Base-by-base conservation (phyloP, 2,113 vertebrate species). In the Ceuthmochares aereus region DNA sequence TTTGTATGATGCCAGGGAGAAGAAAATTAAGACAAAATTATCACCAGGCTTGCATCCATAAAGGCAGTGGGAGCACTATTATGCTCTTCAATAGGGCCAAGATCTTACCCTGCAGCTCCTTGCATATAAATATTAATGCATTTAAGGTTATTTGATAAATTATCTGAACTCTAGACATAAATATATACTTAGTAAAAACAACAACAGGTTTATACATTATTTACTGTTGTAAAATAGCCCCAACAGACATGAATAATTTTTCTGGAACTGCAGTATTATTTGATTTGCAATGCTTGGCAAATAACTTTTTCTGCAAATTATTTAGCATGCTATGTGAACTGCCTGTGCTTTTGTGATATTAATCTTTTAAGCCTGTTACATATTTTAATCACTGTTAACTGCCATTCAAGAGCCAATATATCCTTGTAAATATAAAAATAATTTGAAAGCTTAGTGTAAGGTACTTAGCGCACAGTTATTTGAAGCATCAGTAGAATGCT, bases 271-370 rank as follows among this genome's bases (percentile, higher is more conserved):
- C 49, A 83, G 59, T 55, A 62, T 55, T 64, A 78, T 82, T 92
- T 93, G 68, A 95, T 95, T 96, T 93, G 59, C 59, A 93, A 51
- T 72, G 36, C 43, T 72, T 68, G 76, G 36, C 68, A 90, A 96
- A 77, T 95, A 30, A 10, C 72, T 85, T 77, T 93, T 88, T 52
- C 84, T 67, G 25, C 36, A 90, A 27, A 42, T 87, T 42, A 52
- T 90, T 85, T 83, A 36, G 76, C 29, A 16, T 56, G 42, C 60
- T 55, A 25, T 7, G 4, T 10, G 17, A 87, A 26, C 66, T 68
- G 69, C 34, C 34, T 67, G 30, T 79, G 34, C 20, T 55, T 84
- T 26, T 22, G 9, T 26, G 36, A 55, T 80, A 70, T 54, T 85
- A 37, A 60, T 94, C 59, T 90, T 89, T 81, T 69, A 79, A 83